phyloP scores from a whole-genome alignment of 2,113 vertebrate species.

The Myotis davidii region DNA sequence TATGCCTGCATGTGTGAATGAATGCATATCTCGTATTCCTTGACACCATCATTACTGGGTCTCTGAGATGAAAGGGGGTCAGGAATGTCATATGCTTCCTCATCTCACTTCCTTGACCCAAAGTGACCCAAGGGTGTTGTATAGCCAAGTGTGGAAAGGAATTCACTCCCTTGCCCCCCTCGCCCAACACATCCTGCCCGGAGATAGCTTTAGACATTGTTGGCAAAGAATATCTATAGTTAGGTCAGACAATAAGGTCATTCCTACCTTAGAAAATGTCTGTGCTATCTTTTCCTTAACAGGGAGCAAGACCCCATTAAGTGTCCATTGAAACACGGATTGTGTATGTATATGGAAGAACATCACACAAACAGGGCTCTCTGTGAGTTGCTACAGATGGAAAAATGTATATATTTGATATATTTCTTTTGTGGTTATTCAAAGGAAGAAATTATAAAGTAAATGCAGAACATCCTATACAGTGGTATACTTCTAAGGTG shows the following conservation, averaged over 20 bases:
- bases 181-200: slow-evolving; percentile 67
- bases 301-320: slow-evolving; percentile 71
- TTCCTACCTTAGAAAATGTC: slow-evolving; percentile 41
- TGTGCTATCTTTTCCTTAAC: slow-evolving; percentile 64
- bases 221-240: slow-evolving; percentile 63
- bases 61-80: slow-evolving; percentile 75
- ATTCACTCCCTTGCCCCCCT: slow-evolving; percentile 69
- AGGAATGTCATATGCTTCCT: slow-evolving; percentile 66
- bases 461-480: neutral
- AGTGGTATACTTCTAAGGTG: neutral
- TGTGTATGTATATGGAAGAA: slow-evolving; percentile 13
- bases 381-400: neutral
- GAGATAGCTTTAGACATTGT: slow-evolving; percentile 61
- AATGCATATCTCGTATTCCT: neutral
- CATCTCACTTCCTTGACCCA: slow-evolving; percentile 76
- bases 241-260: slow-evolving; percentile 58
- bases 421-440: neutral
- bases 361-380: neutral
- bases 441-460: neutral
- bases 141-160: slow-evolving; percentile 77
- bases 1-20: neutral
- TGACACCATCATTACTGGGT: slow-evolving; percentile 49
- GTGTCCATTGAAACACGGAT: slow-evolving; percentile 65
- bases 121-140: slow-evolving; percentile 70
- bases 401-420: neutral